Percentiles rank a stretch among this genome's conserved stretches.
Evolutionary conservation across 2,797 vertebrate species (phyloP).

Genomic region (Vespertilio murinus): DNA sequence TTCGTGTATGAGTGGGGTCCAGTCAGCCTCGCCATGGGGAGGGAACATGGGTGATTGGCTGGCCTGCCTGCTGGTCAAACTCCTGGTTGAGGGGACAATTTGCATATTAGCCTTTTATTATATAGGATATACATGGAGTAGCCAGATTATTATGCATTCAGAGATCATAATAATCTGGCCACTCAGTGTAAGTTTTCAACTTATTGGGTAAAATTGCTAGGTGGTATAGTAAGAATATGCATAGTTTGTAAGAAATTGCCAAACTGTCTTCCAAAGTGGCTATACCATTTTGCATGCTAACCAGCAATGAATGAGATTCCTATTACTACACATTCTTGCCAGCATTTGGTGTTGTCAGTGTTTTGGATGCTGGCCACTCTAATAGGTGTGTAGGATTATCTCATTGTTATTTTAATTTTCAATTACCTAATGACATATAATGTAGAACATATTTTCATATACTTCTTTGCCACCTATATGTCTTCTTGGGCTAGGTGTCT

Average conservation of each 20-base stretch:
- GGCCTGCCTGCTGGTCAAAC: no score
- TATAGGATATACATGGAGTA: no score
- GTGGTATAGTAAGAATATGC: background rate
- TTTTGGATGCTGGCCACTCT: background rate
- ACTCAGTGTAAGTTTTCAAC: background rate
- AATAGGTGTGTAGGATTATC: background rate
- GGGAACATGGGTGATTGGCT: no score
- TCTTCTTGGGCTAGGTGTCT: background rate
- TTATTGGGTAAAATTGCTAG: background rate
- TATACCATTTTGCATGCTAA: background rate
- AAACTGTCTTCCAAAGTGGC: slow-evolving; percentile 15
- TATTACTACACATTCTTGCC: background rate
- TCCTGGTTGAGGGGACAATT: no score
- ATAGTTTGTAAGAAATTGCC: slow-evolving; percentile 21
- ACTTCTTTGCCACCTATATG: background rate
- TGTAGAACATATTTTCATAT: background rate
- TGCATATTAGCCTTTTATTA: no score
- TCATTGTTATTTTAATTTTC: background rate
- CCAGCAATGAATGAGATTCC: background rate
- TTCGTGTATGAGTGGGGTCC: no score
- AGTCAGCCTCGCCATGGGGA: no score
- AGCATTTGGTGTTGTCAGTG: background rate
- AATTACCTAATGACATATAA: background rate
- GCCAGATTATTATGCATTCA: no score
- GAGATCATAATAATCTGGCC: no score